phyloP scores from a whole-genome alignment of 2,797 vertebrate genomes.

The Halcyon smyrnensis region DNA sequence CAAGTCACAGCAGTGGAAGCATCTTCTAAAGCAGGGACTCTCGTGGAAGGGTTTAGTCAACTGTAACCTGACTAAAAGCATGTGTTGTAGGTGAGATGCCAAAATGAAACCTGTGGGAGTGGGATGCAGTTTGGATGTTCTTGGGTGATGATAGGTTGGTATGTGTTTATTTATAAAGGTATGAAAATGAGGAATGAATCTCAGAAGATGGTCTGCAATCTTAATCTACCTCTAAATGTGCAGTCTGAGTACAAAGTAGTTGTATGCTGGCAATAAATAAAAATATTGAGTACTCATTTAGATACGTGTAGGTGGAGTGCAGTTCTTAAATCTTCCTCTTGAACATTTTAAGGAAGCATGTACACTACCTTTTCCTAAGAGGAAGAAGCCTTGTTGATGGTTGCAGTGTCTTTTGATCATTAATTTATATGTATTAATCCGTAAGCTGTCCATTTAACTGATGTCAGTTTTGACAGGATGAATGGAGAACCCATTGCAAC shows the following conservation, averaged over 20 bases:
- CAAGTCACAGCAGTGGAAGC: background rate
- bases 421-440: slow-evolving; percentile 10
- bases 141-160: background rate
- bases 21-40: background rate
- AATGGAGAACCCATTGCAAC: slow-evolving; percentile 98
- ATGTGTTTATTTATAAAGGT: background rate
- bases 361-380: slow-evolving; percentile 8
- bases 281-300: background rate
- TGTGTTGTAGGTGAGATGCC: background rate
- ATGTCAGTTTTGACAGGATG: slow-evolving; percentile 89
- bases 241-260: background rate
- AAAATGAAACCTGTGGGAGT: slow-evolving; percentile 26
- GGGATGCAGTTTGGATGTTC: background rate
- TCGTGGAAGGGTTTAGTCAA: background rate
- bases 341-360: slow-evolving; percentile 12
- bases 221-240: background rate
- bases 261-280: background rate
- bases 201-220: background rate
- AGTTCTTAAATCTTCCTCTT: background rate
- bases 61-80: background rate
- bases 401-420: slow-evolving; percentile 39
- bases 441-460: slow-evolving; percentile 37
- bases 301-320: background rate
- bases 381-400: background rate
- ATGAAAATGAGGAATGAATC: background rate